Conservation (phyloP, 2,797 vertebrate genomes). For the Geotrypetes seraphini region DNA sequence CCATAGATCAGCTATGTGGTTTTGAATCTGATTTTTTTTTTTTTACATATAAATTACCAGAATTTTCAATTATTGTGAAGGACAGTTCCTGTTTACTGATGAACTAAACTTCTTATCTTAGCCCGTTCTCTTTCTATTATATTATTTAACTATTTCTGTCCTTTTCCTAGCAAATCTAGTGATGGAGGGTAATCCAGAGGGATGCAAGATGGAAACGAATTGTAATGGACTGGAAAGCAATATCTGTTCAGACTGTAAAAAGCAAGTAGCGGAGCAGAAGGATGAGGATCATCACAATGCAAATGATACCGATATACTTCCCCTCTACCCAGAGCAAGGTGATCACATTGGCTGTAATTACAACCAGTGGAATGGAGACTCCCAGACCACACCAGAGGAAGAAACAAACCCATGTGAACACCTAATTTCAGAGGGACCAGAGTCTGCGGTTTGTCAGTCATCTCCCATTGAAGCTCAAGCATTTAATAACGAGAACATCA, state of each 20-base stretch:
- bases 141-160: neutral
- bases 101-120: no score
- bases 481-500: slow-evolving; percentile 33
- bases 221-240: slow-evolving; percentile 61
- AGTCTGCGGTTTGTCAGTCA: slow-evolving; percentile 46
- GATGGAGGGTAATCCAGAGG: slow-evolving; percentile 30
- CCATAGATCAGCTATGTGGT: no score
- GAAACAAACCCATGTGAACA: slow-evolving; percentile 36
- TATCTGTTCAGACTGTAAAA: slow-evolving; percentile 28
- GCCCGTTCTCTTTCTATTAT: no score
- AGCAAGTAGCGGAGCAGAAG: slow-evolving; percentile 29
- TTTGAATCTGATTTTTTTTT: no score
- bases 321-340: slow-evolving; percentile 23
- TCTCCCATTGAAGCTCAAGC: slow-evolving; percentile 5
- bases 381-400: slow-evolving; percentile 30
- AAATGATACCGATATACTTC: slow-evolving; percentile 38
- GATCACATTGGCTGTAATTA: slow-evolving; percentile 14
- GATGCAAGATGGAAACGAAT: slow-evolving; percentile 49
- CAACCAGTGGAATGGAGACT: slow-evolving; percentile 32
- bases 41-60: no score
- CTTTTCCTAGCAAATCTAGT: slow-evolving; percentile 23
- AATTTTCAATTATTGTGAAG: no score
- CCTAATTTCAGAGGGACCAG: slow-evolving; percentile 28
- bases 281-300: slow-evolving; percentile 55
- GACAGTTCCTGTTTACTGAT: no score